A percentile compares a stretch with the other conserved stretches of the same genome.
phyloP scores from a whole-genome alignment of 2,888 invertebrate genomes.

The Zootermopsis nevadensis region DNA sequence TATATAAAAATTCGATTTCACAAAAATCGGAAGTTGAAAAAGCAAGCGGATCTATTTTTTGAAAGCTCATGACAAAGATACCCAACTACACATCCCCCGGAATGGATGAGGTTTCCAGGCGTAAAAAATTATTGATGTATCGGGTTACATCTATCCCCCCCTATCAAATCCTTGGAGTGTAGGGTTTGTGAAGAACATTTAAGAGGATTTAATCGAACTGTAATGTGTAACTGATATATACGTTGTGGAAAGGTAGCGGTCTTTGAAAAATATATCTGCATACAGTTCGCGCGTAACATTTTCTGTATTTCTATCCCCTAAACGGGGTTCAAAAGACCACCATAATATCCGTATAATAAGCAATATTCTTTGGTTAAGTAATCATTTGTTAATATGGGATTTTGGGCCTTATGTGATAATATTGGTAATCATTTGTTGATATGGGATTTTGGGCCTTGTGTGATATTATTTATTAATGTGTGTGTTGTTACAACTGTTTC shows the following conservation, averaged over 20 bases:
- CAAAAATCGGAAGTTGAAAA: conserved; percentile 34
- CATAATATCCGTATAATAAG: no score
- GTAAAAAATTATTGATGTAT: conserved; percentile 9
- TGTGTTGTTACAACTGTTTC: no score
- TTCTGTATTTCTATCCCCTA: no score
- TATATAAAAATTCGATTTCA: conserved; percentile 32
- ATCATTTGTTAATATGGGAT: no score
- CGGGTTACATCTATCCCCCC: neutral
- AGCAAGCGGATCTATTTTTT: conserved; percentile 22
- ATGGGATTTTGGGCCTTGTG: no score
- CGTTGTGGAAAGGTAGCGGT: neutral
- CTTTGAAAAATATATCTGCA: neutral
- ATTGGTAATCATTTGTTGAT: no score
- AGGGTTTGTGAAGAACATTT: neutral
- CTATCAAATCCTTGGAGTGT: neutral
- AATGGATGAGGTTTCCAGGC: conserved; percentile 12
- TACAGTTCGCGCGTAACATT: no score
- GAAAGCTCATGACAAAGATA: conserved; percentile 21
- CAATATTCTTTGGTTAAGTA: no score
- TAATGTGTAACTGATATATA: neutral
- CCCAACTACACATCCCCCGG: conserved; percentile 21
- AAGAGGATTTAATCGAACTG: conserved; percentile 6
- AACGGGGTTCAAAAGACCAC: no score
- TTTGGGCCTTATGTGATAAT: no score
- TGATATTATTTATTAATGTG: no score